Evolutionary conservation across 2,888 invertebrate genomes (phyloP).

Genomic region (Microplitis manilae): DNA sequence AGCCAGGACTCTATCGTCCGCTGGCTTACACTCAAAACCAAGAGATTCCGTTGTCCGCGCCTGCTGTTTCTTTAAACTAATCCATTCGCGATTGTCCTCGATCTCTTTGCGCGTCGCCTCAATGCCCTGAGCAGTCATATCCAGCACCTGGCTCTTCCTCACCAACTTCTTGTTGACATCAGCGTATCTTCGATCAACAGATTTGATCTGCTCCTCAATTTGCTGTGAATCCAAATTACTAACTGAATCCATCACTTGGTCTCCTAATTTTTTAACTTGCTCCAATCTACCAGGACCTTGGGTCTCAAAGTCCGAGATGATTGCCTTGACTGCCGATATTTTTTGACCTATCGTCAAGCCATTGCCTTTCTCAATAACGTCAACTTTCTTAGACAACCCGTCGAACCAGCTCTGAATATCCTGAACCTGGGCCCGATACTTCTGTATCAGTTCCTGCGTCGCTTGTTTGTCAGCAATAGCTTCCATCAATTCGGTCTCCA

Average conservation of each 20-base stretch:
- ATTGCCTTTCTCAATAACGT: constrained; percentile 87
- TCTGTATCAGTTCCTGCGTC: constrained; percentile 84
- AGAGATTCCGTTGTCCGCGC: constrained; percentile 79
- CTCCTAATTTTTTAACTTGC: constrained; percentile 80
- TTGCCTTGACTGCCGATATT: constrained; percentile 81
- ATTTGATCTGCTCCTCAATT: constrained; percentile 90
- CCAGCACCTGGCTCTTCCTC: constrained; percentile 86
- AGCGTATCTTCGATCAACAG: constrained; percentile 86
- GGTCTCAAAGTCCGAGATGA: constrained; percentile 82
- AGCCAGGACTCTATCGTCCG: constrained; percentile 82
- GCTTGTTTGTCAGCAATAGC: constrained; percentile 84
- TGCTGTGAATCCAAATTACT: constrained; percentile 92
- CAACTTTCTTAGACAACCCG: constrained; percentile 83
- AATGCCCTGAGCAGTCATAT: constrained; percentile 87
- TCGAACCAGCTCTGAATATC: constrained; percentile 89
- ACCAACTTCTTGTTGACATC: constrained; percentile 89
- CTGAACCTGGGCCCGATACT: constrained; percentile 83
- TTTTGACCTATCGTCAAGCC: constrained; percentile 88
- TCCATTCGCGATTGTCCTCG: constrained; percentile 85
- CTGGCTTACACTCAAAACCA: constrained; percentile 84
- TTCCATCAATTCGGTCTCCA: constrained; percentile 81
- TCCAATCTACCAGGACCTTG: constrained; percentile 81
- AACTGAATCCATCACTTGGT: constrained; percentile 83
- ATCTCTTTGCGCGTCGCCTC: constrained; percentile 88
- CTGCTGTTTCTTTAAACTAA: constrained; percentile 80